Evolutionary conservation across 2,888 invertebrate genomes (phyloP).

Genomic region (Athalia cordata): DNA sequence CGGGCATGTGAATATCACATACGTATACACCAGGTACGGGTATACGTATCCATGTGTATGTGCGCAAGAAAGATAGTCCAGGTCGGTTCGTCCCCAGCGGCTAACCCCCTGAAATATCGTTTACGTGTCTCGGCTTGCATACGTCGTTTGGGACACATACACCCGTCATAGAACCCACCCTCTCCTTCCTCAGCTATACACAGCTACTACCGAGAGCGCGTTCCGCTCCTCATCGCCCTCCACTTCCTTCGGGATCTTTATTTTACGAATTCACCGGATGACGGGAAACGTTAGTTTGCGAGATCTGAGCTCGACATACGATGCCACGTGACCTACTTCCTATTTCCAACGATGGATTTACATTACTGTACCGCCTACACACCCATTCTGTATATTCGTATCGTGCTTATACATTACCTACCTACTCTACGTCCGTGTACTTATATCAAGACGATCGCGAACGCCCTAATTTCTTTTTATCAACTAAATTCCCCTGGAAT

Average conservation of each 20-base stretch:
- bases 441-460: neutral
- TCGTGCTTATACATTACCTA: neutral
- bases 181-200: constrained; percentile 46
- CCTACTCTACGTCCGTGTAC: neutral
- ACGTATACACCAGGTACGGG: neutral
- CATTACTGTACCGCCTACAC: neutral
- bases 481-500: too few species aligned
- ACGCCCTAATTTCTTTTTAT: too few species aligned
- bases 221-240: constrained; percentile 22
- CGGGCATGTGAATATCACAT: constrained; percentile 68
- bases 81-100: constrained; percentile 72
- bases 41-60: constrained; percentile 51
- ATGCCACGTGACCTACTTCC: constrained; percentile 45
- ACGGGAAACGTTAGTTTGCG: constrained; percentile 52
- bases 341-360: constrained; percentile 27
- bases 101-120: constrained; percentile 74
- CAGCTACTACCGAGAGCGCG: too few species aligned
- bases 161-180: constrained; percentile 54
- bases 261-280: constrained; percentile 69
- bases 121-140: constrained; percentile 73
- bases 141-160: constrained; percentile 72
- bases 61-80: constrained; percentile 72
- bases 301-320: constrained; percentile 41
- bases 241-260: constrained; percentile 59
- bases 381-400: neutral